Conservation (phyloP, 2,888 invertebrate genomes). For the Hedya salicella region DNA sequence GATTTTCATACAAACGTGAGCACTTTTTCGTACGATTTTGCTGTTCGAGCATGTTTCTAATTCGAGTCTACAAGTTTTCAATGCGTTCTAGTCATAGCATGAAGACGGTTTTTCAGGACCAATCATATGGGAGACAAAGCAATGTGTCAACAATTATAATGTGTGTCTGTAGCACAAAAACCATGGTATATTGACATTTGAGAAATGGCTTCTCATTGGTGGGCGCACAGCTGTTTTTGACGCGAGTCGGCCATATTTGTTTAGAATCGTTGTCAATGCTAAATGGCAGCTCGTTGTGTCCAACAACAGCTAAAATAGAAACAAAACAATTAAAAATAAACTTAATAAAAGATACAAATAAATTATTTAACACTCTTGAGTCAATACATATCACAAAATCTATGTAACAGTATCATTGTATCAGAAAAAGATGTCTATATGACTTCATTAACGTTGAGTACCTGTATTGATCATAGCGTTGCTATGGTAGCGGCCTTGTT, state of each 20-base stretch:
- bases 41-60: constrained; percentile 44
- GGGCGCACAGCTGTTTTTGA: constrained; percentile 81
- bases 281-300: constrained; percentile 67
- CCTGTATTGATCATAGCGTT: constrained; percentile 50
- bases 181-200: constrained; percentile 65
- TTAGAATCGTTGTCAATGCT: constrained; percentile 43
- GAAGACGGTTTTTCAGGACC: constrained; percentile 50
- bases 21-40: constrained; percentile 48
- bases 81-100: constrained; percentile 44
- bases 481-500: constrained; percentile 64
- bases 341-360: not conserved
- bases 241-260: constrained; percentile 49
- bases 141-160: constrained; percentile 69
- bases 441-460: constrained; percentile 14
- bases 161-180: constrained; percentile 65
- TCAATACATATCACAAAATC: not conserved
- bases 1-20: constrained; percentile 52
- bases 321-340: not conserved
- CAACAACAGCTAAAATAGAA: constrained; percentile 59
- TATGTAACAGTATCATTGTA: not conserved
- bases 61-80: constrained; percentile 29
- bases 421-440: not conserved
- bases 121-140: constrained; percentile 80
- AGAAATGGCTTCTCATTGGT: constrained; percentile 66
- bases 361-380: not conserved